phyloP scores from a whole-genome alignment of 2,888 invertebrate species.

The Drosophila nr. perissopoda region DNA sequence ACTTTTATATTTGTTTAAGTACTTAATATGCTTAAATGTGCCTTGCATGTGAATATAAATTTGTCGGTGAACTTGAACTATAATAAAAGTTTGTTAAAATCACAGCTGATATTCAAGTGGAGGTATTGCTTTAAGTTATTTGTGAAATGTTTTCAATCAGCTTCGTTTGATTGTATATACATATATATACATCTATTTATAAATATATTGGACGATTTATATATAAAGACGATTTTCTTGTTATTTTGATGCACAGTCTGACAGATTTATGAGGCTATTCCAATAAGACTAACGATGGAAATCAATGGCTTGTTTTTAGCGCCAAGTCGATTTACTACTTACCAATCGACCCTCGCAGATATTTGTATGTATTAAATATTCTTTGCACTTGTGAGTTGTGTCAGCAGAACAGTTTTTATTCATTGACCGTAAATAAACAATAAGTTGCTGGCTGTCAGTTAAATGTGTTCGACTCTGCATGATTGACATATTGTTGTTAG shows the following conservation, averaged over 20 bases:
- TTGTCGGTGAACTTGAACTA: too few relatives aligned
- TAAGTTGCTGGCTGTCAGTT: conserved; percentile 21
- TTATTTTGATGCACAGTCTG: neutral
- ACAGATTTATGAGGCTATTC: neutral
- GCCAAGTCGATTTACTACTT: neutral
- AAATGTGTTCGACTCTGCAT: conserved; percentile 9
- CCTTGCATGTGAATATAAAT: too few relatives aligned
- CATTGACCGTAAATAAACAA: conserved; percentile 26
- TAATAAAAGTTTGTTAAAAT: too few relatives aligned
- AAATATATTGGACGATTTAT: too few relatives aligned
- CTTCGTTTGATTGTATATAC: too few relatives aligned
- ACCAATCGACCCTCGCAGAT: neutral
- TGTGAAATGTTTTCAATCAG: too few relatives aligned
- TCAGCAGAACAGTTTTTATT: conserved; percentile 5
- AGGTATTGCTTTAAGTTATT: too few relatives aligned
- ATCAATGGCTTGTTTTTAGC: neutral
- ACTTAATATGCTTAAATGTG: too few relatives aligned
- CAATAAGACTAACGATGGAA: neutral
- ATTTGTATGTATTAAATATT: neutral
- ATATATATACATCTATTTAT: too few relatives aligned
- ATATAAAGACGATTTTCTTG: neutral
- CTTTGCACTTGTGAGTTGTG: neutral
- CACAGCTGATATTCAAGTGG: too few relatives aligned
- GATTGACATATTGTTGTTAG: conserved; percentile 26
- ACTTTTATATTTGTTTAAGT: too few relatives aligned